phyloP scores from a whole-genome alignment of 2,888 invertebrate species.

The Acholoe squamosa region DNA sequence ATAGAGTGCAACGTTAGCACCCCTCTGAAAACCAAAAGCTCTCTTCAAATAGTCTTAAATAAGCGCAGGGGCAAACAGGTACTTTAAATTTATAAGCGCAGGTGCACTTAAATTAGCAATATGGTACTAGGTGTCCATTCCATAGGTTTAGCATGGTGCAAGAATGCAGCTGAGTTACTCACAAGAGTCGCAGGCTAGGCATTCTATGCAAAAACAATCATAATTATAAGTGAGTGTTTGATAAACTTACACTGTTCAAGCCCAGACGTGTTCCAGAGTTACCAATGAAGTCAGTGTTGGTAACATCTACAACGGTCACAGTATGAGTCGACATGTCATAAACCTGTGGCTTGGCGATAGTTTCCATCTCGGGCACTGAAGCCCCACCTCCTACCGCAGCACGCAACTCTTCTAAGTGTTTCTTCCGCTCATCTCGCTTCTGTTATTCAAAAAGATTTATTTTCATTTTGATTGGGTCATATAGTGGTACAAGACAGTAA shows the following conservation, averaged over 20 bases:
- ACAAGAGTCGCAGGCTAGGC: too few relatives aligned
- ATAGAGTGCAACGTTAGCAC: too few relatives aligned
- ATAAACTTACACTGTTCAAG: conserved; percentile 38
- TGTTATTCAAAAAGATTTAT: conserved; percentile 2
- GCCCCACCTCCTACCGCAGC: not conserved
- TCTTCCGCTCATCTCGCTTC: conserved; percentile 41
- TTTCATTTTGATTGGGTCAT: not conserved
- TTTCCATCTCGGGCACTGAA: conserved; percentile 27
- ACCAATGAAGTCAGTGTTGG: conserved; percentile 54
- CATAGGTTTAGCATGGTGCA: too few relatives aligned
- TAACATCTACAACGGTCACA: conserved; percentile 50
- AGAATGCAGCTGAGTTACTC: too few relatives aligned
- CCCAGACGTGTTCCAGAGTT: conserved; percentile 51
- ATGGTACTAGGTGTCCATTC: too few relatives aligned
- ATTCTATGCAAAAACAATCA: too few relatives aligned
- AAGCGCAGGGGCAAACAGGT: too few relatives aligned
- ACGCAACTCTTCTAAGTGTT: conserved; percentile 21
- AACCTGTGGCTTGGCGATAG: not conserved
- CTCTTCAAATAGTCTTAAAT: too few relatives aligned
- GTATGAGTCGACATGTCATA: conserved; percentile 57
- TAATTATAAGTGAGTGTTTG: too few relatives aligned
- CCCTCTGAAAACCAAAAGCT: too few relatives aligned
- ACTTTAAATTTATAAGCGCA: too few relatives aligned
- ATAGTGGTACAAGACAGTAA: not conserved
- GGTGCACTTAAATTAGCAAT: too few relatives aligned